Evolutionary conservation across 2,797 vertebrate species (phyloP), one percentile per base, ranked within the genome.

Genomic region (Pseudochirops cupreus): DNA sequence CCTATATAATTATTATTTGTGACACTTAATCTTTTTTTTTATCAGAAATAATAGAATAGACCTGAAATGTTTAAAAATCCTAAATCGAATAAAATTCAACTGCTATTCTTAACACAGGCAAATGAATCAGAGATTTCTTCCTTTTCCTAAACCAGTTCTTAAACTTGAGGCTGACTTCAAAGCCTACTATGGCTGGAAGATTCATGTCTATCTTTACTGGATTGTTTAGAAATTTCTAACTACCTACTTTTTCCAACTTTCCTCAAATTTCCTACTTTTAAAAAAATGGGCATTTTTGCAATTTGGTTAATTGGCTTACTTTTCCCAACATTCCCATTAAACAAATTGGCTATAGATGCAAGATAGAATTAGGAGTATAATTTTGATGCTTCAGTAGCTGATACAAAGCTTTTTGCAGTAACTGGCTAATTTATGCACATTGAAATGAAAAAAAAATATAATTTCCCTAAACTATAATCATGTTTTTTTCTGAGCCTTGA

Each of bases 1-100:
- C 91, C 82, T 92, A 91, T 95, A 91, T 54, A 1, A 33, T 94
- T 82, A 74, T 74, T 94, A 94, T 96, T 95, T 96, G 94, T 96
- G 90, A 95, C 29, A 97, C 14, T 96, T 92, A 92, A 94, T 94
- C 50, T 93, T 95, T 96, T 95, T 96, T 95, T 96, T 58, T 92
- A 24, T 56, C 90, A 92, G 54, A 97, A 94, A 55, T 57, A 95
- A 96, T 93, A 92, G 87, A 94, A 94, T 92, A 91, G 95, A 92
- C 95, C 87, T 31, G 24, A 92, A 93, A 95, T 53, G n/a, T 92
- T 94, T 93, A n/a, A 90, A 96, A 97, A 96, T 93, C 11, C 6
- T 89, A 7, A 56, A 95, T 93, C 82, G 95, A 95, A 94, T 93
- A 89, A 94, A 93, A 56, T 94, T 95, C 93, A 95, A 93, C 26